phyloP scores from a whole-genome alignment of 2,888 invertebrate species.

The Andrena flavipes region DNA sequence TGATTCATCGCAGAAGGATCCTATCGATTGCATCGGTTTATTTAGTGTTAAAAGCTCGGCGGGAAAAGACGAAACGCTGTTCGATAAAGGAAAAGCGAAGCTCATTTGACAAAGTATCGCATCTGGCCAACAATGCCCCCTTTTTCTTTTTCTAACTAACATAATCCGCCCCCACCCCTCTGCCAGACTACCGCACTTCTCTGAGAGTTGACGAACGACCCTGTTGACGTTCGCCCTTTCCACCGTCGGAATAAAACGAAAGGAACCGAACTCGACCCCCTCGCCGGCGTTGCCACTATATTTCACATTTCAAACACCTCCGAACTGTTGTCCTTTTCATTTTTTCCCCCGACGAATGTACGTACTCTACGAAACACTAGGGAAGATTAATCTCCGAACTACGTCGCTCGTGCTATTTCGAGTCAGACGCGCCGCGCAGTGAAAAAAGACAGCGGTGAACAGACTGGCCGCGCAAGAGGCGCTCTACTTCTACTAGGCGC shows the following conservation, averaged over 20 bases:
- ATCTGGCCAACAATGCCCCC: constrained; percentile 44
- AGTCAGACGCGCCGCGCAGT: constrained; percentile 38
- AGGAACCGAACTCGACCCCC: constrained; percentile 62
- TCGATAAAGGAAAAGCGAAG: constrained; percentile 36
- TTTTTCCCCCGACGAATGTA: constrained; percentile 52
- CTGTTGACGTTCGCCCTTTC: constrained; percentile 81
- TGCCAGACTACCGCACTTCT: constrained; percentile 59
- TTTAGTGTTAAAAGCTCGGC: background rate
- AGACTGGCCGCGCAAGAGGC: constrained; percentile 4
- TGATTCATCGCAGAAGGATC: background rate
- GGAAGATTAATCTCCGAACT: constrained; percentile 75
- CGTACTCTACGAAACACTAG: constrained; percentile 54
- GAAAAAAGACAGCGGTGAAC: constrained; percentile 53
- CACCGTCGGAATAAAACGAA: constrained; percentile 78
- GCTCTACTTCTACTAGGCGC: background rate
- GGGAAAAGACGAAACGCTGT: constrained; percentile 9
- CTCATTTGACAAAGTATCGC: constrained; percentile 63
- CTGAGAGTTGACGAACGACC: constrained; percentile 80
- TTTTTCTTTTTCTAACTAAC: constrained; percentile 63
- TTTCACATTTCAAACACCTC: constrained; percentile 80
- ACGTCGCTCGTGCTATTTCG: constrained; percentile 1
- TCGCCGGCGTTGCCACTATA: constrained; percentile 74
- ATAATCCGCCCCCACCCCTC: constrained; percentile 63
- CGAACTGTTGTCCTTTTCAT: constrained; percentile 55
- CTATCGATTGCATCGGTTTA: background rate